Evolutionary conservation across 2,888 invertebrate species (phyloP).

Genomic region (Harpalus rufipes): DNA sequence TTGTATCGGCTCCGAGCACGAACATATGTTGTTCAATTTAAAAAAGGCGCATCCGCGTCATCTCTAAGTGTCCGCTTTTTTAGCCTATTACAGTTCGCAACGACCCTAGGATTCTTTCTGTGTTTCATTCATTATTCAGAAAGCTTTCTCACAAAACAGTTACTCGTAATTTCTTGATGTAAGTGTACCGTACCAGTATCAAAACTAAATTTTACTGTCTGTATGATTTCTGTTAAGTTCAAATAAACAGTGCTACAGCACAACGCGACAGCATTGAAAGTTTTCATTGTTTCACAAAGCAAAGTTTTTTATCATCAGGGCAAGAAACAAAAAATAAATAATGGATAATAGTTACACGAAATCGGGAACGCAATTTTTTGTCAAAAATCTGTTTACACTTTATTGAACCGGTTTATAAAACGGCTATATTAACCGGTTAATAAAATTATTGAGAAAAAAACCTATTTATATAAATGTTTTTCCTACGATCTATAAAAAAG

Average conservation of each 20-base stretch:
- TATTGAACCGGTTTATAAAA: no score
- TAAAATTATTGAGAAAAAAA: no score
- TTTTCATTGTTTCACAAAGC: conserved; percentile 64
- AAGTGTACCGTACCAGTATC: conserved; percentile 57
- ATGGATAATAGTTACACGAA: no score
- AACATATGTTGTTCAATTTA: conserved; percentile 65
- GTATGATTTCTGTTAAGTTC: conserved; percentile 28
- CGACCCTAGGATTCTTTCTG: conserved; percentile 74
- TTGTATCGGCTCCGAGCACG: conserved; percentile 68
- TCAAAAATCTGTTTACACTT: no score
- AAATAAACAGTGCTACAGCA: conserved; percentile 64
- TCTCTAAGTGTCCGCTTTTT: conserved; percentile 76
- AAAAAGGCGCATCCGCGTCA: conserved; percentile 69
- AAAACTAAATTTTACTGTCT: conserved; percentile 50
- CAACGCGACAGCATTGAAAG: conserved; percentile 62
- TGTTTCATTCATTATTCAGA: conserved; percentile 71
- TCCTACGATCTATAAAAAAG: no score
- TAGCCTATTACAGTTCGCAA: conserved; percentile 74
- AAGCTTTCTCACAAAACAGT: conserved; percentile 71
- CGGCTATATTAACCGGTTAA: no score
- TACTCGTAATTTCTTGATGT: conserved; percentile 62
- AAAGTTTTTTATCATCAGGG: conserved; percentile 33
- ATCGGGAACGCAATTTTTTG: no score
- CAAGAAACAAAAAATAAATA: no score
- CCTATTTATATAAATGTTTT: no score